A percentile compares a stretch with the other conserved stretches of the same genome.
phyloP scores from a whole-genome alignment of 2,113 vertebrate species.

The Amphiprion ocellaris region DNA sequence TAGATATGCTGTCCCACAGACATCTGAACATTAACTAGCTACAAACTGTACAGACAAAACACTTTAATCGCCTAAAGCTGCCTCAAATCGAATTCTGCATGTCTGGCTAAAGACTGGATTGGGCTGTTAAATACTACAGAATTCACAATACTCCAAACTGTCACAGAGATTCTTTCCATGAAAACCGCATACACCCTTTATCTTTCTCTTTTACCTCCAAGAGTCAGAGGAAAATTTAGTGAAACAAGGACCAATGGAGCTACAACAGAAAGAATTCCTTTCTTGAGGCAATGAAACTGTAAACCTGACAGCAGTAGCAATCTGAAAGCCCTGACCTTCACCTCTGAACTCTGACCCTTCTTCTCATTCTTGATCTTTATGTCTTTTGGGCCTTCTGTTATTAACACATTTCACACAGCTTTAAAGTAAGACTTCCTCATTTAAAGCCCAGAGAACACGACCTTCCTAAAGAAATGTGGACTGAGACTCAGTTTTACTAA shows the following conservation, averaged over 20 bases:
- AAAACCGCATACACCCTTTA: not conserved
- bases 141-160: not conserved
- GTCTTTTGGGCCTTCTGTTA: conserved; percentile 62
- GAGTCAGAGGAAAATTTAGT: conserved; percentile 13
- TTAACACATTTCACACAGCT: conserved; percentile 46
- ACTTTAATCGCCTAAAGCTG: not conserved
- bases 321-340: conserved; percentile 67
- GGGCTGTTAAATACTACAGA: not conserved
- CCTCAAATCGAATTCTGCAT: conserved; percentile 10
- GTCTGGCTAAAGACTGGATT: not conserved
- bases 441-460: conserved; percentile 31
- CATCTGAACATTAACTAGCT: not conserved
- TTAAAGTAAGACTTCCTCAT: conserved; percentile 44
- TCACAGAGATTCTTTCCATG: not conserved
- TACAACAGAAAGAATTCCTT: conserved; percentile 53
- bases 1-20: conserved; percentile 14
- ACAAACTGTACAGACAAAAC: conserved; percentile 3
- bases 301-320: conserved; percentile 70
- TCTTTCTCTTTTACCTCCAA: conserved; percentile 28
- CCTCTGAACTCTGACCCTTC: conserved; percentile 71
- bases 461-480: conserved; percentile 21
- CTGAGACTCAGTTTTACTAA: conserved; percentile 16
- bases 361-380: conserved; percentile 66
- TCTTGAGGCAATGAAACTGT: conserved; percentile 70
- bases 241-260: conserved; percentile 19